Evolutionary conservation across 2,113 vertebrate species (phyloP).

Genomic region (Tetrax tetrax): DNA sequence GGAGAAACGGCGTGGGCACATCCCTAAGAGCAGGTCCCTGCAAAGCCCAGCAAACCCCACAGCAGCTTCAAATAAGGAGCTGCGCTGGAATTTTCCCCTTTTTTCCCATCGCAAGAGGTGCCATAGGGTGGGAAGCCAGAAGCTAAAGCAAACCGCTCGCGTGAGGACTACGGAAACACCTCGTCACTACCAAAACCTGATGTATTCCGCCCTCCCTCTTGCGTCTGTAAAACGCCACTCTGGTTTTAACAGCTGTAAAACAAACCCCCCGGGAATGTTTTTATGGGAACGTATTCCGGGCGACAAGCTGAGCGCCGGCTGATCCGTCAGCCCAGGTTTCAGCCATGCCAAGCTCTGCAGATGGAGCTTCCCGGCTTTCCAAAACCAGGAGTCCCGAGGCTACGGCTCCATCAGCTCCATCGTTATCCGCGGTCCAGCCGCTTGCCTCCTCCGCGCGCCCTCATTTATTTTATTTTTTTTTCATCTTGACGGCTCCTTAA

Average conservation of each 20-base stretch:
- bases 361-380: background rate
- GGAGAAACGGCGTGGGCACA: background rate
- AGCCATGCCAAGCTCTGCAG: background rate
- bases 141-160: background rate
- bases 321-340: background rate
- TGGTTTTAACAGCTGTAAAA: background rate
- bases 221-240: background rate
- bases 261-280: background rate
- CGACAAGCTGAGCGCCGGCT: background rate
- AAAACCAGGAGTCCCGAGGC: background rate
- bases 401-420: background rate
- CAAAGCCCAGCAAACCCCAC: background rate
- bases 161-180: background rate
- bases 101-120: background rate
- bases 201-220: background rate
- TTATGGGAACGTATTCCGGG: background rate
- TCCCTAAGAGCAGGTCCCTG: background rate
- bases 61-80: background rate
- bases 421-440: background rate
- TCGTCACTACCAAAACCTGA: background rate
- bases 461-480: background rate
- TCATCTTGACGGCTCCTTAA: background rate
- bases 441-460: background rate
- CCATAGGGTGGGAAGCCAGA: fast-evolving
- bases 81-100: background rate